These are phyloP conservation scores for Erynnis tages DNA, from an alignment of 2,888 invertebrate genomes.

Conservation along the genomic window DNA sequence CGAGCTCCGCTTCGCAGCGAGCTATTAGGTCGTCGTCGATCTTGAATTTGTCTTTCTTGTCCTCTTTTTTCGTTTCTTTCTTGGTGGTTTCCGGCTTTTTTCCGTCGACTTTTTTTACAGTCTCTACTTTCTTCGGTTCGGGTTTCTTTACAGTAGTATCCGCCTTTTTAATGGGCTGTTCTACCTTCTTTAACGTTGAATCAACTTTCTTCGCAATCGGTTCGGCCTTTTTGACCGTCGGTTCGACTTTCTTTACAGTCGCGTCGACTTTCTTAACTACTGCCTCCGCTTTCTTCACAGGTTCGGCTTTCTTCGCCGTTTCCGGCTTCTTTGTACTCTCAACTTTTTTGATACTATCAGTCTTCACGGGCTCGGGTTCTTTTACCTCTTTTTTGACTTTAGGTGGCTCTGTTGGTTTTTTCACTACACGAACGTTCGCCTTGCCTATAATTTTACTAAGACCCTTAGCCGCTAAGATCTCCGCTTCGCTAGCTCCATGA, in stretches of 20 bases:
- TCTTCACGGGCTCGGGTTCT: conserved; percentile 38
- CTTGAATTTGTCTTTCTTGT: conserved; percentile 39
- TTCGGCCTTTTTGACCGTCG: conserved; percentile 32
- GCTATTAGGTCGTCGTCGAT: conserved; percentile 58
- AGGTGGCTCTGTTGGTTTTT: conserved; percentile 33
- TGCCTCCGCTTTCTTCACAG: conserved; percentile 37
- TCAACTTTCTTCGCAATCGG: conserved; percentile 43
- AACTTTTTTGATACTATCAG: background rate
- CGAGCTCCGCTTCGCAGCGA: conserved; percentile 66
- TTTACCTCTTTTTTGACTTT: conserved; percentile 40
- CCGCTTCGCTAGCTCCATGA: conserved; percentile 61
- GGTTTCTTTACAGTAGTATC: too few relatives aligned
- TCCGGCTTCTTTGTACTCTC: conserved; percentile 43
- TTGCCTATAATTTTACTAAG: conserved; percentile 71
- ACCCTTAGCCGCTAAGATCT: conserved; percentile 70
- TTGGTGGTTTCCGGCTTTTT: conserved; percentile 40
- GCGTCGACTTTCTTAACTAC: conserved; percentile 36
- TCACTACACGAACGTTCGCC: conserved; percentile 45
- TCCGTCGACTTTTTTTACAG: conserved; percentile 40
- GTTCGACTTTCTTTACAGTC: conserved; percentile 33
- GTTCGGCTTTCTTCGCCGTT: conserved; percentile 41
- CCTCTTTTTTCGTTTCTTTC: conserved; percentile 28
- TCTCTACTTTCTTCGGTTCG: conserved; percentile 39
- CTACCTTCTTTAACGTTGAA: conserved; percentile 42
- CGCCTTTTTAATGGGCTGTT: too few relatives aligned